Evolutionary conservation across 1,140 invertebrate species (phyloP).

Genomic region (Drosophila subpulchrella): DNA sequence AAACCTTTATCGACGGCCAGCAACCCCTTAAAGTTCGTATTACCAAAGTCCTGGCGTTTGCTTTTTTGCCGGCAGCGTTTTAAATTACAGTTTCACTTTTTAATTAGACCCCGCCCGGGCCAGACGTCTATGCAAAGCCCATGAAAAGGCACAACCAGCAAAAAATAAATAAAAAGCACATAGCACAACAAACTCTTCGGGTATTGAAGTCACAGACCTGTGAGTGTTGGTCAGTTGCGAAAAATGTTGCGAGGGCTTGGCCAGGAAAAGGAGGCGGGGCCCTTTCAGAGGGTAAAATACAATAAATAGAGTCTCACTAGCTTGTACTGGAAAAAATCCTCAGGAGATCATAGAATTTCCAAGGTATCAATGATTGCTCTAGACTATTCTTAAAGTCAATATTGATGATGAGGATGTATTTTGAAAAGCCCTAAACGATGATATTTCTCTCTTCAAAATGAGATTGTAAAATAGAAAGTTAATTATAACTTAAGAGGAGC

Average conservation of each 20-base stretch:
- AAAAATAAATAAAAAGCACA: constrained; percentile 12
- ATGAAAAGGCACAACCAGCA: constrained; percentile 37
- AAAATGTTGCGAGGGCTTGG: constrained; percentile 35
- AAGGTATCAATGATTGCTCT: background rate
- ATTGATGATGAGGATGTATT: too few species aligned
- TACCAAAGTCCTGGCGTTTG: constrained; percentile 37
- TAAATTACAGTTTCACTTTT: constrained; percentile 61
- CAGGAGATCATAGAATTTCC: background rate
- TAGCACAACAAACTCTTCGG: constrained; percentile 20
- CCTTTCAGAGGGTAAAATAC: constrained; percentile 29
- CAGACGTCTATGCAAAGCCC: constrained; percentile 44
- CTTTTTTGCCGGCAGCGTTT: constrained; percentile 16
- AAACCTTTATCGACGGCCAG: constrained; percentile 17
- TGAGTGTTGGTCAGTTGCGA: constrained; percentile 42
- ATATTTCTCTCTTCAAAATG: too few species aligned
- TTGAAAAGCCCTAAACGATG: too few species aligned
- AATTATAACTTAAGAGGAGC: too few species aligned
- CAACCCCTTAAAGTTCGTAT: constrained; percentile 39
- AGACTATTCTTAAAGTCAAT: background rate
- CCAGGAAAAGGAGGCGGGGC: constrained; percentile 37
- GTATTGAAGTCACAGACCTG: constrained; percentile 4
- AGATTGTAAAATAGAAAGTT: too few species aligned
- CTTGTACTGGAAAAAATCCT: background rate
- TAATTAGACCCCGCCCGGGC: constrained; percentile 44
- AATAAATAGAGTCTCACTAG: constrained; percentile 49